Evolutionary conservation across 2,113 vertebrate genomes (phyloP), one percentile per base, ranked within the genome.

Genomic region (Istiophorus platypterus): DNA sequence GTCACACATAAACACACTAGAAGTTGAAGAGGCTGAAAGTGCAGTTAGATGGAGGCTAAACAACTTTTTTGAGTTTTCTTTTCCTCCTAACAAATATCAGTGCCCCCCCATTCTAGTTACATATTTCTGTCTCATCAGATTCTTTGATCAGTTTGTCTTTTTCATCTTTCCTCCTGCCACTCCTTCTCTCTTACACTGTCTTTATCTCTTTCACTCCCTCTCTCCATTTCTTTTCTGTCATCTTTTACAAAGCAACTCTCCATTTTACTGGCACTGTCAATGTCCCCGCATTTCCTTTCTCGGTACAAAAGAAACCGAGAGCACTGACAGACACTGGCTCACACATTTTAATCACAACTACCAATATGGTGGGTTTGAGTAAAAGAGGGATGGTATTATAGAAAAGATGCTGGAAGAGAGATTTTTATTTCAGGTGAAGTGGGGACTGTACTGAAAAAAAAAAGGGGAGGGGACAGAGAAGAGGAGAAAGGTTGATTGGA

Each of bases 91-190:
- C 26, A 72, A 78, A 66, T 17, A 0, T 45, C 26, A 37, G 62
- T 20, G 0, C 51, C 41, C 68, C 26, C 22, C 13, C 27, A 27
- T 54, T 79, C 77, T 70, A 41, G 64, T 80, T 80, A 72, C 58
- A 80, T 58, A 80, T 78, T 59, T 69, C 78, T 41, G 80, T 81
- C 76, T 78, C 57, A 42, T 77, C 51, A 26, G n/a, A 59, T 45
- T 71, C 82, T 89, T 89, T 90, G 70, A 90, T 92, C 90, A 88
- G 52, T 66, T 77, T 64, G 42, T 68, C 62, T 7, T 63, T 85
- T 78, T 89, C 71, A 89, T 88, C 74, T 82, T 57, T 70, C 58
- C 73, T 18, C 7, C 56, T 68, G n/a, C 49, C 59, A 18, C 69
- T 73, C 26, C 41, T 31, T 45, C 74, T 72, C 42, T 77, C 49